Conservation (phyloP, 2,113 vertebrate species). For the Dipodomys stephensi region DNA sequence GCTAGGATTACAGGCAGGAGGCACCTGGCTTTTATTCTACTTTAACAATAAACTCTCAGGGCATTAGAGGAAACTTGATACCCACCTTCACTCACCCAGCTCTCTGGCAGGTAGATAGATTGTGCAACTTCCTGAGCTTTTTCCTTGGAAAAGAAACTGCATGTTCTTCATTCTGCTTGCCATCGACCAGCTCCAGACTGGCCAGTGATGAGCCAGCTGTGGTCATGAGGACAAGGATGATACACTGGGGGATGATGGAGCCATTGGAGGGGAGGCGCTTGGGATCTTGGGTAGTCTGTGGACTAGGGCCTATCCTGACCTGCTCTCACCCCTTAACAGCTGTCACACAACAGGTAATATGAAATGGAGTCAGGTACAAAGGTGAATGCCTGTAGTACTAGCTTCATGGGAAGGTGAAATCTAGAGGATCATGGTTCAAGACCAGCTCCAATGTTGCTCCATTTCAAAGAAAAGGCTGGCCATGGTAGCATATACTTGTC, state of each 20-base stretch:
- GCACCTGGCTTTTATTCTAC: too few species aligned
- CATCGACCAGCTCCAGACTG: neutral
- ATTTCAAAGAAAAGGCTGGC: too few species aligned
- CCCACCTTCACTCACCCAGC: fast-evolving
- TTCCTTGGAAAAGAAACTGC: neutral
- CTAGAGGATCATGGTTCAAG: neutral
- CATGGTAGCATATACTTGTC: too few species aligned
- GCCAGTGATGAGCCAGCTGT: neutral
- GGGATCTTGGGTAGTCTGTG: too few species aligned
- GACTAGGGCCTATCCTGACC: neutral
- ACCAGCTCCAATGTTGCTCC: neutral
- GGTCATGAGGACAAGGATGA: neutral
- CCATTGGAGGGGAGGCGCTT: neutral
- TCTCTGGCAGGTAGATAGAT: neutral
- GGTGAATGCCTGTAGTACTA: too few species aligned
- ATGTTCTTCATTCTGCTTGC: neutral
- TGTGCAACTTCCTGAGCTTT: neutral
- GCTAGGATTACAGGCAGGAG: too few species aligned
- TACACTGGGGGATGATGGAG: neutral
- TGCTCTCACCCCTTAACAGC: too few species aligned
- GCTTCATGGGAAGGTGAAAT: neutral
- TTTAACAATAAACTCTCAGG: neutral
- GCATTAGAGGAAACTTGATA: fast-evolving
- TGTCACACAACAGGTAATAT: neutral
- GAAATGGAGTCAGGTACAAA: neutral